Percentiles rank a stretch among this genome's conserved stretches.
phyloP scores from a whole-genome alignment of 2,888 invertebrate genomes.

The Cryptocephalus primarius region DNA sequence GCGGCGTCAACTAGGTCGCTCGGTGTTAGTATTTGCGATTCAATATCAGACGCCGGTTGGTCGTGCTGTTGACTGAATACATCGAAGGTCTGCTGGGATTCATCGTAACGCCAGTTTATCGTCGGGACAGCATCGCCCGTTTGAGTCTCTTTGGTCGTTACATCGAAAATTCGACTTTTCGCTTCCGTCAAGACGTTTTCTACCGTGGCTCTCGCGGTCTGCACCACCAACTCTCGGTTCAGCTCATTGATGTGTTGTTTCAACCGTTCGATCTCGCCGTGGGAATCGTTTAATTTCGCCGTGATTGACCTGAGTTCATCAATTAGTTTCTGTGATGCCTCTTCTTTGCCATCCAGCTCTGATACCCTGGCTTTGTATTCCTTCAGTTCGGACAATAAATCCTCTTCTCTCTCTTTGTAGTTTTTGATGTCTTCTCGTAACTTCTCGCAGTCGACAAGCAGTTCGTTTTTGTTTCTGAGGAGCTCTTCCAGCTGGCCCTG shows the following conservation, averaged over 20 bases:
- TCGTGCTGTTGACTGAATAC: background rate
- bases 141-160: conserved; percentile 7
- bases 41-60: conserved; percentile 8
- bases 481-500: conserved; percentile 34
- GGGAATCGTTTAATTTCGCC: background rate
- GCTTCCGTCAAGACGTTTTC: conserved; percentile 15
- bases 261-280: background rate
- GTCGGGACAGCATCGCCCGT: conserved; percentile 1
- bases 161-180: conserved; percentile 5
- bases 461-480: conserved; percentile 27
- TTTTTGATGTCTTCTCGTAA: conserved; percentile 36
- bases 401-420: conserved; percentile 16
- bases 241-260: background rate
- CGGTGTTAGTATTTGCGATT: conserved; percentile 17
- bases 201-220: conserved; percentile 6
- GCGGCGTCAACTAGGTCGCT: conserved; percentile 8
- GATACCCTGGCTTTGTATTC: conserved; percentile 11
- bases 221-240: background rate
- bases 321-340: background rate
- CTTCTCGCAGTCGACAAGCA: conserved; percentile 31
- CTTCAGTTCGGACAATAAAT: conserved; percentile 12
- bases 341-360: background rate
- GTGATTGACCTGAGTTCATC: background rate
- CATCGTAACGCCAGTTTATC: no score
- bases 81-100: no score